These are phyloP conservation scores for Bombus pyrosoma DNA, from an alignment of 1,140 invertebrate genomes.

Conservation along the genomic window DNA sequence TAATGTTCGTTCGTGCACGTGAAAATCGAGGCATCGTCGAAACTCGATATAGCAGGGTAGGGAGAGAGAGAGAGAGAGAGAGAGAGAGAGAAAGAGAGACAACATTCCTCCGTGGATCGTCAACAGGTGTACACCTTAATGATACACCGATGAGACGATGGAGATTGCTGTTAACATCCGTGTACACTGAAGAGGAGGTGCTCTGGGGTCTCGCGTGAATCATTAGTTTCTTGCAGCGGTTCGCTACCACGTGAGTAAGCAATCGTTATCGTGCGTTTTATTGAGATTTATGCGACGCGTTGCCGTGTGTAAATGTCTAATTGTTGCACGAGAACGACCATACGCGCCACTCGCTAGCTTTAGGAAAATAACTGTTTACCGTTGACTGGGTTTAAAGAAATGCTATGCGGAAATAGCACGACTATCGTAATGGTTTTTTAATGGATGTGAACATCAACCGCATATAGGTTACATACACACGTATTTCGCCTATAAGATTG, in stretches of 20 bases:
- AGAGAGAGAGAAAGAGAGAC: background rate
- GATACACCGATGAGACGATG: constrained; percentile 57
- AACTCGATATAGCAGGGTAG: too few species aligned
- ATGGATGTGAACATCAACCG: constrained; percentile 14
- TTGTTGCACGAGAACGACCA: constrained; percentile 27
- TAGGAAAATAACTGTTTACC: constrained; percentile 21
- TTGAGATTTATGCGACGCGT: constrained; percentile 65
- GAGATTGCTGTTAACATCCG: constrained; percentile 54
- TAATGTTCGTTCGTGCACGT: background rate
- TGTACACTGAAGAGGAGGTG: constrained; percentile 56
- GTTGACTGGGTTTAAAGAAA: constrained; percentile 4
- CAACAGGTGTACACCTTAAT: constrained; percentile 62
- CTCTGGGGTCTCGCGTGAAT: constrained; percentile 59
- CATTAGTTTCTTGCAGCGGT: constrained; percentile 58
- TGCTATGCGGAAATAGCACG: constrained; percentile 25
- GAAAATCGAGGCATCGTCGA: constrained; percentile 34
- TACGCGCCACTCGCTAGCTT: background rate
- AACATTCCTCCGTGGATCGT: constrained; percentile 39
- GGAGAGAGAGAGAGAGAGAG: background rate
- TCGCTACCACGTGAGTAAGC: constrained; percentile 60
- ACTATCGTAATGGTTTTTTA: constrained; percentile 45
- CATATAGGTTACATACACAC: background rate
- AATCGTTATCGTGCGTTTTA: constrained; percentile 65
- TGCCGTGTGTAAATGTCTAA: constrained; percentile 49
- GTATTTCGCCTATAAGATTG: too few species aligned